phyloP scores from a whole-genome alignment of 1,140 invertebrate species.

The Plectrocnemia conspersa region DNA sequence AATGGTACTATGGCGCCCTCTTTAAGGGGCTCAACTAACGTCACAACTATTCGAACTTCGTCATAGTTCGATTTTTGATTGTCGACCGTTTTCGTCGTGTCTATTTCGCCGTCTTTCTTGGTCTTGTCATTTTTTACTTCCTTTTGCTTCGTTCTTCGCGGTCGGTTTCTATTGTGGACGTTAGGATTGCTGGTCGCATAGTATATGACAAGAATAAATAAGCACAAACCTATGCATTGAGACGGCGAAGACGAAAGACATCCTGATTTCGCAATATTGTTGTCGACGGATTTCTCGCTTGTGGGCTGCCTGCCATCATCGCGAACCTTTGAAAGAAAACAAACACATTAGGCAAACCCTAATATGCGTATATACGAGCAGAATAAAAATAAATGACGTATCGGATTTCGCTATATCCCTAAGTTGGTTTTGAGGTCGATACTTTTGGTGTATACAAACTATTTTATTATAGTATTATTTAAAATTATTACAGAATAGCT shows the following conservation, averaged over 20 bases:
- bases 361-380: too few relatives aligned
- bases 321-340: slow-evolving; percentile 25
- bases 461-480: too few relatives aligned
- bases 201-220: slow-evolving; percentile 31
- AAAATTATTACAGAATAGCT: too few relatives aligned
- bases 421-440: too few relatives aligned
- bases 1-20: too few relatives aligned
- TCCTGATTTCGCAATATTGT: slow-evolving; percentile 19
- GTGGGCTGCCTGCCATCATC: slow-evolving; percentile 26
- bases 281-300: not conserved
- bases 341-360: too few relatives aligned
- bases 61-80: not conserved
- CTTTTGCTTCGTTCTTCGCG: not conserved
- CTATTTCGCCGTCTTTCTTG: not conserved
- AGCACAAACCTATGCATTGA: slow-evolving; percentile 35
- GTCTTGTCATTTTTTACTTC: not conserved
- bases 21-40: not conserved
- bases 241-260: slow-evolving; percentile 28
- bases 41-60: not conserved
- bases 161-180: slow-evolving; percentile 1
- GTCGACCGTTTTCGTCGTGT: not conserved
- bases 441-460: too few relatives aligned
- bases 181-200: slow-evolving; percentile 22
- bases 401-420: too few relatives aligned
- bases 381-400: too few relatives aligned